phyloP scores from a whole-genome alignment of 1,140 invertebrate species.

The Aphelinus atriplicis region DNA sequence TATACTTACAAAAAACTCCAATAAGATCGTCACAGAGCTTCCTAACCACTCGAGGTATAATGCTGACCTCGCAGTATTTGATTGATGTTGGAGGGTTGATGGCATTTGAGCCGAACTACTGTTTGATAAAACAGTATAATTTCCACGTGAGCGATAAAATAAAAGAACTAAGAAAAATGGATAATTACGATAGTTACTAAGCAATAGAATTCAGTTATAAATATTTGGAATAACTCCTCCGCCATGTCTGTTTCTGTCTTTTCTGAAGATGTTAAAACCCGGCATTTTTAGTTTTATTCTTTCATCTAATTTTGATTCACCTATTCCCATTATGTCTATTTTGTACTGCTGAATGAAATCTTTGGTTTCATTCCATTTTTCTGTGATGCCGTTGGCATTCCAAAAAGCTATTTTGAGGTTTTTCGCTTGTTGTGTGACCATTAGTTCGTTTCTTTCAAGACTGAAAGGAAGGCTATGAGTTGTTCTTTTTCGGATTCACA shows the following conservation, averaged over 20 bases:
- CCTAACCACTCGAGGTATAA: too few relatives aligned
- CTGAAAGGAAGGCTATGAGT: constrained; percentile 11
- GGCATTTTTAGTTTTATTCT: constrained; percentile 20
- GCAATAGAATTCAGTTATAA: too few relatives aligned
- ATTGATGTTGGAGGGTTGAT: too few relatives aligned
- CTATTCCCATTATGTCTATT: constrained; percentile 43
- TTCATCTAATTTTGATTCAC: constrained; percentile 40
- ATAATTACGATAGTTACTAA: too few relatives aligned
- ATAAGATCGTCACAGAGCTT: too few relatives aligned
- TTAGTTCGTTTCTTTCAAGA: too few relatives aligned
- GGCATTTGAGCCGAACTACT: too few relatives aligned
- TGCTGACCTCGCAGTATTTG: too few relatives aligned
- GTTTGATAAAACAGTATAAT: too few relatives aligned
- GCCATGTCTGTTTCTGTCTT: constrained; percentile 26
- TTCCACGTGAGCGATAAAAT: too few relatives aligned
- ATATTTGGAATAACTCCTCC: constrained; percentile 17
- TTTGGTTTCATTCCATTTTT: constrained; percentile 41
- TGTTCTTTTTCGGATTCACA: background rate
- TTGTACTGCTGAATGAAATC: constrained; percentile 33
- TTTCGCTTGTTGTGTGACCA: background rate
- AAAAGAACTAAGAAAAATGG: too few relatives aligned
- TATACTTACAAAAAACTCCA: too few relatives aligned
- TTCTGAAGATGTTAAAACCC: constrained; percentile 34
- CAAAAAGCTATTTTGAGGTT: constrained; percentile 33
- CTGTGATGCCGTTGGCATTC: constrained; percentile 41